These are phyloP conservation scores for Carassius carassius DNA, from an alignment of 2,113 vertebrate species.

Conservation along the genomic window DNA sequence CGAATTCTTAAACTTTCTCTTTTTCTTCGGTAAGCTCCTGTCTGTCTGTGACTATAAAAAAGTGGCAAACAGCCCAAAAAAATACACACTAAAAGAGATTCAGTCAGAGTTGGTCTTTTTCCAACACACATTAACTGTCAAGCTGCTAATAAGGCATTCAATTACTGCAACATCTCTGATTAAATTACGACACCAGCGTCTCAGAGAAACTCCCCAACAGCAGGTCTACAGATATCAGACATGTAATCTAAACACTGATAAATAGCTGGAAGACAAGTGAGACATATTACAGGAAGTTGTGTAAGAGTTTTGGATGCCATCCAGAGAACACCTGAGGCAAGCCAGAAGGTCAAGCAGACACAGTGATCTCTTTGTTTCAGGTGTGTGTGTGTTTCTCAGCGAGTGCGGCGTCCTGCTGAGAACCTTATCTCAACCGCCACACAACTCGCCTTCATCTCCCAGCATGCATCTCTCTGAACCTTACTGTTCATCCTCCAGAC, in stretches of 20 bases:
- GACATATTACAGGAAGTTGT: not conserved
- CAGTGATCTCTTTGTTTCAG: slow-evolving; percentile 15
- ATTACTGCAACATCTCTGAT: slow-evolving; percentile 18
- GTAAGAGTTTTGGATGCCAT: not conserved
- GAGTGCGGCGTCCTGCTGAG: slow-evolving; percentile 18
- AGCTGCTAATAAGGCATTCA: slow-evolving; percentile 17
- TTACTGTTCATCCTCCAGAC: slow-evolving; percentile 23
- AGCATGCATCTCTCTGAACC: slow-evolving; percentile 49
- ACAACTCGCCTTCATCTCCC: slow-evolving; percentile 40
- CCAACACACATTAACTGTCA: slow-evolving; percentile 12
- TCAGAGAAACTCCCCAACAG: not conserved
- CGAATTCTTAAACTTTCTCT: not conserved
- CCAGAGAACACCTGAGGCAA: slow-evolving; percentile 3
- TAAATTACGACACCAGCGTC: not conserved
- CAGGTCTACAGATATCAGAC: slow-evolving; percentile 1
- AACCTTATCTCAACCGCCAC: slow-evolving; percentile 39
- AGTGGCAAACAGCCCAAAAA: slow-evolving; percentile 30
- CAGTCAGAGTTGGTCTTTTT: slow-evolving; percentile 4
- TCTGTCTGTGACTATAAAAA: too few species aligned
- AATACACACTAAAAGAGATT: slow-evolving; percentile 2
- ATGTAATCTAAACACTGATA: not conserved
- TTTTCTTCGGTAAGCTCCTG: not conserved
- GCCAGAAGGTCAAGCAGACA: slow-evolving; percentile 25
- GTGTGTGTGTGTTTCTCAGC: slow-evolving; percentile 3
- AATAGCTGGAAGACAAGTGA: not conserved